Conservation (phyloP, 2,113 vertebrate genomes). For the Neopipo cinnamomea region DNA sequence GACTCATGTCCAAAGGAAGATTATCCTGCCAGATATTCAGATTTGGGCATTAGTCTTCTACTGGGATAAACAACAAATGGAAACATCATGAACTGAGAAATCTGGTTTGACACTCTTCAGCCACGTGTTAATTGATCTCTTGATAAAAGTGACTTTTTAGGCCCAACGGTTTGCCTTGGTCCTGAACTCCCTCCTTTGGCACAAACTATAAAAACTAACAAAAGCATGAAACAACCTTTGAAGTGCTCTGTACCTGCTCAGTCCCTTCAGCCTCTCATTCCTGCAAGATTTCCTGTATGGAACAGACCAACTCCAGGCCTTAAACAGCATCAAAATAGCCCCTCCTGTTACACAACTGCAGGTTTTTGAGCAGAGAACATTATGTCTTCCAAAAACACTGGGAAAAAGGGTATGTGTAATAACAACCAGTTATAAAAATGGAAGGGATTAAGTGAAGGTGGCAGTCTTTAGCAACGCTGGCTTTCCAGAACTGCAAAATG, state of each 20-base stretch:
- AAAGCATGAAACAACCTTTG: background rate
- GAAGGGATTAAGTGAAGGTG: background rate
- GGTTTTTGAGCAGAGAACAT: background rate
- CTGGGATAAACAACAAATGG: background rate
- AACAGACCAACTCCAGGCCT: background rate
- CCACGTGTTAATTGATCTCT: background rate
- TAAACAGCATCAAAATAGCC: background rate
- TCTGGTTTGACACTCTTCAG: background rate
- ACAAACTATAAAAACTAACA: background rate
- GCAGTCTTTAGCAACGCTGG: rapidly evolving
- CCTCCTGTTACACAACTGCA: background rate
- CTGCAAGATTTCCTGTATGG: background rate
- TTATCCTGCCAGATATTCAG: background rate
- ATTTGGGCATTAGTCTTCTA: background rate
- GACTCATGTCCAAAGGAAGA: background rate
- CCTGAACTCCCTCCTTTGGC: background rate
- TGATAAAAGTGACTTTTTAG: background rate
- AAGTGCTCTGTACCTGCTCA: background rate
- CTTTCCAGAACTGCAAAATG: background rate
- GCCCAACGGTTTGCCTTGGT: background rate
- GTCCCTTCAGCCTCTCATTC: background rate
- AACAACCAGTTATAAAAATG: background rate
- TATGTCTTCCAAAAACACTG: background rate
- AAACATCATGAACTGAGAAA: background rate
- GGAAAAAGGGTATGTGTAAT: background rate